Percentiles rank a stretch among this genome's conserved stretches.
Evolutionary conservation across 2,888 invertebrate genomes (phyloP).

Genomic region (Ashinkailepas kermadecensis): DNA sequence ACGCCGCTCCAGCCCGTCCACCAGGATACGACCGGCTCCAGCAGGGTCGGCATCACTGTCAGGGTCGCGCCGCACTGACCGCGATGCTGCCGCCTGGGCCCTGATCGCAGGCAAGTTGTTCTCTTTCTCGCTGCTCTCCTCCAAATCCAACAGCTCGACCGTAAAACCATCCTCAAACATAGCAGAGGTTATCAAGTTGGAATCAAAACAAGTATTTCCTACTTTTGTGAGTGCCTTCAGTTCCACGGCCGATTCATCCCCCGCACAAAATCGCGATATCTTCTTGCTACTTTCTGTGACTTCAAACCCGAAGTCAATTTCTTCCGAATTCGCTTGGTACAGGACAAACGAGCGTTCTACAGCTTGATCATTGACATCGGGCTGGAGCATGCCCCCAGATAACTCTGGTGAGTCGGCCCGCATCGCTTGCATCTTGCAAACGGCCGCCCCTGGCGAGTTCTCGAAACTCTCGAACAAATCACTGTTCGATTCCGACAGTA

Average conservation of each 20-base stretch:
- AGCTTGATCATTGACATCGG: too few relatives aligned
- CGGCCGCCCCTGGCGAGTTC: not conserved
- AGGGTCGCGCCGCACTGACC: not conserved
- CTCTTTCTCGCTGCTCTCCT: not conserved
- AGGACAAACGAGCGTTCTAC: not conserved
- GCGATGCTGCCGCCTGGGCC: not conserved
- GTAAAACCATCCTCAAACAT: not conserved
- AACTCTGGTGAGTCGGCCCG: too few relatives aligned
- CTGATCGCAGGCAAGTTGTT: not conserved
- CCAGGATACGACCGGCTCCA: too few relatives aligned
- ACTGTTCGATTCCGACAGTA: not conserved
- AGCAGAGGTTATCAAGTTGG: not conserved
- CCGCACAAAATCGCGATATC: not conserved
- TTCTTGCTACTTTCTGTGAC: not conserved
- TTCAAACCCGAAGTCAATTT: constrained; percentile 29
- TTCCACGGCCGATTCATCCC: too few relatives aligned
- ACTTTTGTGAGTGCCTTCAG: too few relatives aligned
- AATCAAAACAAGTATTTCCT: not conserved
- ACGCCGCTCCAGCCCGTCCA: not conserved
- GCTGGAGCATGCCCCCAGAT: too few relatives aligned
- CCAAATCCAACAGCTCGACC: not conserved
- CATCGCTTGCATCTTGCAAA: too few relatives aligned
- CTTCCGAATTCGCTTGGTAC: constrained; percentile 26
- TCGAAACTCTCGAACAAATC: constrained; percentile 8
- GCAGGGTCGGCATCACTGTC: too few relatives aligned